phyloP scores from a whole-genome alignment of 2,113 vertebrate genomes.

The Dinomys branickii region DNA sequence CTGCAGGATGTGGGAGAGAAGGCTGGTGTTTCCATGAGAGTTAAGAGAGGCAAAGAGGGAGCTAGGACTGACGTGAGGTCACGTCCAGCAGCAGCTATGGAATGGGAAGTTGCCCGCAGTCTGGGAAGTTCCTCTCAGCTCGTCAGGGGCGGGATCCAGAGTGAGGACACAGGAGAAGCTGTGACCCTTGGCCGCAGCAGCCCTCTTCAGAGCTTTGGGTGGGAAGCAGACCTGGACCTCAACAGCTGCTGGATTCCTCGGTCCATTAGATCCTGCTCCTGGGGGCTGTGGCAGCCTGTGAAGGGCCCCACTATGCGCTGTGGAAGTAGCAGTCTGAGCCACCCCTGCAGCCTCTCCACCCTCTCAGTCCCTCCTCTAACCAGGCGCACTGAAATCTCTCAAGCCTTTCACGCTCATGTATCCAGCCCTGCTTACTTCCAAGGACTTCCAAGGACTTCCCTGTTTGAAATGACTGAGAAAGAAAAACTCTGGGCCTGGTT shows the following conservation, averaged over 20 bases:
- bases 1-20: not conserved
- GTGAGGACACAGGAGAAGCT: not conserved
- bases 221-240: not conserved
- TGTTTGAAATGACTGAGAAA: not conserved
- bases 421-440: not conserved
- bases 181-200: not conserved
- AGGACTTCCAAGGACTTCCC: not conserved
- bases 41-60: not conserved
- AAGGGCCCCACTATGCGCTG: not conserved
- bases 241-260: not conserved
- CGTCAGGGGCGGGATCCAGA: not conserved
- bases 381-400: not conserved
- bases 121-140: not conserved
- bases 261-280: not conserved
- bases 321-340: not conserved
- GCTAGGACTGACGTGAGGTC: not conserved
- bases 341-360: not conserved
- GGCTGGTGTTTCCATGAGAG: not conserved
- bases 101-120: not conserved
- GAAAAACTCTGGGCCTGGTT: not conserved
- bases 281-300: not conserved
- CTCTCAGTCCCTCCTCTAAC: not conserved
- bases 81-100: not conserved
- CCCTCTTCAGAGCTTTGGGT: not conserved
- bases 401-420: not conserved